phyloP scores from a whole-genome alignment of 2,113 vertebrate species.

The Trogon surrucura region DNA sequence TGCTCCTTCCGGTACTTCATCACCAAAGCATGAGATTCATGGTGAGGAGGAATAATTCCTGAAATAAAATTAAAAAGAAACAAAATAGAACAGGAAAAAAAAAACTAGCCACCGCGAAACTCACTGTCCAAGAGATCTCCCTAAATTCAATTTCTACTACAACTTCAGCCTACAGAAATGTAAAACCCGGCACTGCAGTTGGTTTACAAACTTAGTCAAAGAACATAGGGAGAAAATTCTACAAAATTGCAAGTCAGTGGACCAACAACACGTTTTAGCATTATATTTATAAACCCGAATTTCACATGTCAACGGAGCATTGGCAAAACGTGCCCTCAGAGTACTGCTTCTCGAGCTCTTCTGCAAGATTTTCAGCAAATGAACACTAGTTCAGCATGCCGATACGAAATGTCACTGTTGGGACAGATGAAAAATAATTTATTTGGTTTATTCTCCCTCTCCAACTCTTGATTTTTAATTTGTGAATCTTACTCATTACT shows the following conservation, averaged over 20 bases:
- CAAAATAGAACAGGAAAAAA: neutral
- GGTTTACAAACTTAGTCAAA: neutral
- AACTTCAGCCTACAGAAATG: neutral
- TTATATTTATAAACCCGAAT: neutral
- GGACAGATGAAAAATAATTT: neutral
- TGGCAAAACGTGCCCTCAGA: neutral
- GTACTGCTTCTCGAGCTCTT: neutral
- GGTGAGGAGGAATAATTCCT: slow-evolving; percentile 94
- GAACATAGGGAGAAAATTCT: neutral
- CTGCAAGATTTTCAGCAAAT: neutral
- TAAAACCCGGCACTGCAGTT: neutral
- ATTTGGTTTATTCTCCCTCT: neutral
- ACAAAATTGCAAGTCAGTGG: neutral
- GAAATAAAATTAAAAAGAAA: neutral
- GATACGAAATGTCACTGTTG: neutral
- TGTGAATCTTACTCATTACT: neutral
- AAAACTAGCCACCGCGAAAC: neutral
- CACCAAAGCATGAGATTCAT: slow-evolving; percentile 89
- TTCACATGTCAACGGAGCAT: neutral
- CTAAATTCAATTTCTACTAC: neutral
- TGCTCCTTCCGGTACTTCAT: slow-evolving; percentile 87
- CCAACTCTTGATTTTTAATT: neutral
- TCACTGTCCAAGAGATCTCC: neutral
- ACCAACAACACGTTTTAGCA: neutral
- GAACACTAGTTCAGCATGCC: neutral